Base-by-base conservation (phyloP, 1,140 invertebrate species). In the Myzus persicae region DNA sequence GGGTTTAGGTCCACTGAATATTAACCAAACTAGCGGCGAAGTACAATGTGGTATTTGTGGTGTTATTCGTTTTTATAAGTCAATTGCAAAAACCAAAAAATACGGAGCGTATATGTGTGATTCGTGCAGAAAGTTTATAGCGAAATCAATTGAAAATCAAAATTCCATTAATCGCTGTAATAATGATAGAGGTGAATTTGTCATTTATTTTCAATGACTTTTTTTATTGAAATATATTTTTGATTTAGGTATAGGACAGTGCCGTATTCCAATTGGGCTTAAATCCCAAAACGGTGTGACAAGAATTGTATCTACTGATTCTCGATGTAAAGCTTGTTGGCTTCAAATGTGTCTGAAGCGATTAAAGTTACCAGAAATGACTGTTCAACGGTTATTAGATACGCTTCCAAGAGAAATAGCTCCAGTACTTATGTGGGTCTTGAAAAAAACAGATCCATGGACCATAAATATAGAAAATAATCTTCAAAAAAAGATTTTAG, bases 31-130 rank as follows among this genome's bases (percentile, higher is more conserved):
- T 18, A 93, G 91, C n/a, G 91, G 91, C 54, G 91, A 93, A 93
- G 91, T 93, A 54, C 91, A 93, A 84, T 98, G 97, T 95, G 97
- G 97, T 93, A 97, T 98, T 54, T 98, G 98, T 95, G 97, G 97
- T 48, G 96, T 97, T 54, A 96, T 97, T 31, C 95, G 97, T 48
- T 97, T 97, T 94, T 97, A 97, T 95, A 96, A 96, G 94, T 97
- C 97, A 94, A 96, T 97, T 2, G 96, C 97, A 94, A 97, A 98
- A 95, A 97, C 97, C 31, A 96, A 97, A 82, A 98, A 98, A 94
- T 98, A 98, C 95, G 97, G 97, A n/a, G 97, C 97, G 76, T 96
- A 97, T 94, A 97, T 97, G 94, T 98, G 98, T 95, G 97, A 98
- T 94, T 97, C 97, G 38, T 98, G 98, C 95, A 96, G 97, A 54